Evolutionary conservation across 2,888 invertebrate genomes (phyloP).

Genomic region (Sthenelais limicola): DNA sequence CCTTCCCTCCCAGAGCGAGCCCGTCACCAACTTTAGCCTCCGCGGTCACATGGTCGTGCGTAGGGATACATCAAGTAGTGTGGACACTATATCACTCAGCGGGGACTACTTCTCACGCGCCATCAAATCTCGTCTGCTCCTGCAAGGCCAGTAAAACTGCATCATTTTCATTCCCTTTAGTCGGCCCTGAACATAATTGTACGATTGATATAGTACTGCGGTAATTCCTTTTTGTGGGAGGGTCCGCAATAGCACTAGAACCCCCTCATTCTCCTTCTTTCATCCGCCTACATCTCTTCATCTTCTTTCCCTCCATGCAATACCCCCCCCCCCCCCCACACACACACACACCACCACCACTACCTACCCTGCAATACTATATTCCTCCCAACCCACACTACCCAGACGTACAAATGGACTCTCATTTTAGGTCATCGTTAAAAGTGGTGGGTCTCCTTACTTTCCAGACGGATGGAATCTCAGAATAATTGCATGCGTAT

Average conservation of each 20-base stretch:
- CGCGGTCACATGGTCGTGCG: slow-evolving; percentile 25
- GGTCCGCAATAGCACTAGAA: slow-evolving; percentile 6
- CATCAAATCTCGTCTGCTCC: slow-evolving; percentile 22
- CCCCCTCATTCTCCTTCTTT: background rate
- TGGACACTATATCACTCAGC: slow-evolving; percentile 33
- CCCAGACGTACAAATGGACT: too few species aligned
- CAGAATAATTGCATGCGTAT: too few species aligned
- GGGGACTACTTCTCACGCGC: slow-evolving; percentile 31
- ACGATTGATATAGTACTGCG: slow-evolving; percentile 20
- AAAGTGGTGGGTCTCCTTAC: too few species aligned
- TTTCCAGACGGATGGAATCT: too few species aligned
- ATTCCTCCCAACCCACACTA: background rate
- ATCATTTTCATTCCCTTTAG: too few species aligned
- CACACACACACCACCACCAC: background rate
- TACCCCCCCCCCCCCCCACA: background rate
- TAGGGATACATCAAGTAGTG: slow-evolving; percentile 20
- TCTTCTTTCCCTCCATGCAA: background rate
- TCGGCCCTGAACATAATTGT: background rate
- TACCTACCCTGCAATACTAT: background rate
- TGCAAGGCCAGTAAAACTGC: background rate
- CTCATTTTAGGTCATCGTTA: too few species aligned
- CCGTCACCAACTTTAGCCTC: background rate
- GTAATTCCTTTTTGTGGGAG: slow-evolving; percentile 1
- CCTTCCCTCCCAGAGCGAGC: background rate
- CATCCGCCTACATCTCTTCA: background rate